Base-by-base conservation (phyloP, 2,113 vertebrate genomes). In the Dicerorhinus sumatrensis region DNA sequence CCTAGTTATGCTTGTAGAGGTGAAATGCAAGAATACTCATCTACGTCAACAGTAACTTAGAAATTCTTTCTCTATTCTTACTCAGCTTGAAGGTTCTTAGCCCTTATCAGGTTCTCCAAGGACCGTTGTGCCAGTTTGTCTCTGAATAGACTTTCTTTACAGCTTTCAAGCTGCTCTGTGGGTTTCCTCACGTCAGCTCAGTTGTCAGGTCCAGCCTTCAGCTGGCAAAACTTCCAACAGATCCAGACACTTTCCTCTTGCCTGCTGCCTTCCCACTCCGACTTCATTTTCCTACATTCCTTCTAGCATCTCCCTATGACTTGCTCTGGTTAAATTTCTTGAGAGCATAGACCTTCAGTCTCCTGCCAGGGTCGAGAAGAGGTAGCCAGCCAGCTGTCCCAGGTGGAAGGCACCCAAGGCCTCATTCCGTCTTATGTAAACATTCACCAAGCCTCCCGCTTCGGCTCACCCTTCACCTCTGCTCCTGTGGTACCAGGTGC, bases 41-140 rank as follows among this genome's bases (percentile, higher is more conserved):
- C 80, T 51, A 72, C 94, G 85, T 92, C 62, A 83, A 89, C 8
- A 46, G 33, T 62, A 65, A 84, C 56, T 75, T 95, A 70, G 81
- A 95, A 58, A 86, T 39, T 75, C n/a, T 84, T 94, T 79, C 75
- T 95, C 75, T 80, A 1, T 76, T 94, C 46, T 63, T 88, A 48
- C 36, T 94, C 70, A 51, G 14, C 48, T 93, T 86, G 18, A 95
- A 76, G 46, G 11, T 69, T 93, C 56, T 82, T 72, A 54, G 14
- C 29, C 14, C 39, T 65, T 60, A 60, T 56, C 63, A 83, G n/a
- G 56, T 80, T 89, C 81, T 63, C n/a, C 83, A 88, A 84, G 90
- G 58, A 80, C 27, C 1, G 4, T 14, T 51, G 58, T 87, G 73
- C 75, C 21, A 56, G 14, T 48, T 87, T 92, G 62, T 63, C 93